These are phyloP conservation scores for Paracanthobrama guichenoti DNA, from an alignment of 2,113 vertebrate species.

Conservation along the genomic window DNA sequence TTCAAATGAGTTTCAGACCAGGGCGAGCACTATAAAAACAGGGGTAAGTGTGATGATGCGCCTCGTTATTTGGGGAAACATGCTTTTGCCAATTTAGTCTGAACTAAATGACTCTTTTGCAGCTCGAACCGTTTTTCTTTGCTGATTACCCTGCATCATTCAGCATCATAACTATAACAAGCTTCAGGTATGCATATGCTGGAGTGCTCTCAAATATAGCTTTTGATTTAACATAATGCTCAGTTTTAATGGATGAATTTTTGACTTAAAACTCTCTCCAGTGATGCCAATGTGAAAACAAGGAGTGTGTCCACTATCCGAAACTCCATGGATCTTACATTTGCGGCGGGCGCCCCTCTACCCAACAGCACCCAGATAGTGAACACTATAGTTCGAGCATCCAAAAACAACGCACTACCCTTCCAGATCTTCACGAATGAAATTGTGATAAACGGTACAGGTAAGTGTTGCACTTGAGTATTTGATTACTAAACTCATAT, in stretches of 20 bases:
- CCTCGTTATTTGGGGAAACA: not conserved
- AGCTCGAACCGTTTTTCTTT: slow-evolving; percentile 41
- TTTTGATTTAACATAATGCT: too few species aligned
- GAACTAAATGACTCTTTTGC: not conserved
- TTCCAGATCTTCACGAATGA: slow-evolving; percentile 37
- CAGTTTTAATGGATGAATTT: not conserved
- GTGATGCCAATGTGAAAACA: not conserved
- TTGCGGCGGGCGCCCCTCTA: not conserved
- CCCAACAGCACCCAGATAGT: slow-evolving; percentile 29
- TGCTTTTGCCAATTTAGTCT: not conserved
- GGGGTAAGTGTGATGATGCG: slow-evolving; percentile 37
- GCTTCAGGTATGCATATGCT: slow-evolving; percentile 37
- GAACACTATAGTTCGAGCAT: slow-evolving; percentile 43
- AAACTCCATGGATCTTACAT: slow-evolving; percentile 25
- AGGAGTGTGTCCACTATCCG: not conserved
- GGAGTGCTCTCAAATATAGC: not conserved
- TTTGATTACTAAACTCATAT: too few species aligned
- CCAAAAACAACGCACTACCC: slow-evolving; percentile 14
- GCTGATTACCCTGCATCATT: slow-evolving; percentile 14
- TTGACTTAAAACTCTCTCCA: not conserved
- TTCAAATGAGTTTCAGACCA: slow-evolving; percentile 22
- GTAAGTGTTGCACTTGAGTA: slow-evolving; percentile 11
- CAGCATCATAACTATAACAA: not conserved
- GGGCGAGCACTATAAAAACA: slow-evolving; percentile 18
- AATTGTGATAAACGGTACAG: slow-evolving; percentile 39